Evolutionary conservation across 2,113 vertebrate genomes (phyloP), one percentile per base, ranked within the genome.

Genomic region (Sapajus apella): DNA sequence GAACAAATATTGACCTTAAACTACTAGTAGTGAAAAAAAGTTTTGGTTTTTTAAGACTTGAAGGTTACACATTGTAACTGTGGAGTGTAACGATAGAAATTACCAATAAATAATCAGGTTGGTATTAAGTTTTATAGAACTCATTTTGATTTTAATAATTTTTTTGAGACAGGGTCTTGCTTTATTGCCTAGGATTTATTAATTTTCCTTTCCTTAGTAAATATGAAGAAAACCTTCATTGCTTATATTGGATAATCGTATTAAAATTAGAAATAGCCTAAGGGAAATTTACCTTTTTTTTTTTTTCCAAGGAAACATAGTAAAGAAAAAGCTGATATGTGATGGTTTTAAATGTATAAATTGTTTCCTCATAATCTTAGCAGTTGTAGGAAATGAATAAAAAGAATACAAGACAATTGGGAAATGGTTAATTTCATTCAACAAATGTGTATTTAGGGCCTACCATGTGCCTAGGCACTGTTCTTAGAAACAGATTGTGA

Each of bases 321-420:
- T 95, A 68, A 96, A 86, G 64, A 50, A 87, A 64, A 95, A 76
- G 25, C 30, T 88, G 55, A 89, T 89, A 35, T 76, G 40, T 50
- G 35, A 52, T 81, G 50, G 50, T 94, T 96, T 92, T 94, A 81
- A 95, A 79, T 85, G 85, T 90, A 37, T 18, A 43, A 75, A 30
- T 72, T 92, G 11, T 79, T 84, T 56, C 47, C 50, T 82, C 32
- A 84, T 87, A 86, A 86, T 83, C 20, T 73, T 93, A 91, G 79
- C 23, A 87, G 14, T 80, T 47, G 84, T 23, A 93, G 40, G 84
- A 89, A 90, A 97, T 73, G 20, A 90, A 81, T 76, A 30, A 55
- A 64, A 87, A 81, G 4, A 68, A 73, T 70, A 81, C 6, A 86
- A 43, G 87, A 52, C 43, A 79, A 37, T 50, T 93, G 32, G 45